Evolutionary conservation across 2,797 vertebrate genomes (phyloP).

Genomic region (Vireo griseus): DNA sequence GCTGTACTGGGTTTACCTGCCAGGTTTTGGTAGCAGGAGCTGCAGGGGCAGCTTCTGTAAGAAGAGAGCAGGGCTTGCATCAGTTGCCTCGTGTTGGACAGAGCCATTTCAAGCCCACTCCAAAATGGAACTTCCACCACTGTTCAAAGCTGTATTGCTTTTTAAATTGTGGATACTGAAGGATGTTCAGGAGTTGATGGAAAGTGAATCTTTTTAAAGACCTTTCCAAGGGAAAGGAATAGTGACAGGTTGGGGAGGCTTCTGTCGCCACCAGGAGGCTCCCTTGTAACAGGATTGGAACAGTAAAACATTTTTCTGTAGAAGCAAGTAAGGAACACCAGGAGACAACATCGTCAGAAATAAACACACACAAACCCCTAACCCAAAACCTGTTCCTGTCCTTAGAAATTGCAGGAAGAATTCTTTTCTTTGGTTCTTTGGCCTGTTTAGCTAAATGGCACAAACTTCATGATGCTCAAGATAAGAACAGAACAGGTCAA

Average conservation of each 20-base stretch:
- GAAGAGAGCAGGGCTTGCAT: not conserved
- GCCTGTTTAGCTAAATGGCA: not conserved
- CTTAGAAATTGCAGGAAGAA: not conserved
- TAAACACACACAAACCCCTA: not conserved
- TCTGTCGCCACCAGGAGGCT: slow-evolving; percentile 11
- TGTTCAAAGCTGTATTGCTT: not conserved
- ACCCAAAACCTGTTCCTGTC: not conserved
- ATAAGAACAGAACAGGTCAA: not conserved
- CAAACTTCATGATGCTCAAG: not conserved
- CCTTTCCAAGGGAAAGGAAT: not conserved
- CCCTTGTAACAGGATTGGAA: not conserved
- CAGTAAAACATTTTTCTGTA: not conserved
- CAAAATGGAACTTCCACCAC: not conserved
- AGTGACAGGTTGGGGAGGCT: not conserved
- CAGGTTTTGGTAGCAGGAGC: not conserved
- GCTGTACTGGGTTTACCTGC: not conserved
- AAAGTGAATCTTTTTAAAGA: not conserved
- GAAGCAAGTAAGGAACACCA: not conserved
- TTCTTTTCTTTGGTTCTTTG: not conserved
- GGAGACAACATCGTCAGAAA: not conserved
- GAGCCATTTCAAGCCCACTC: not conserved
- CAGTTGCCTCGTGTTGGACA: too few relatives aligned
- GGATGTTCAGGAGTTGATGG: not conserved
- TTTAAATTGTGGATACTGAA: not conserved
- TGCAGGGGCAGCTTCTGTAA: not conserved